Evolutionary conservation across 2,888 invertebrate species (phyloP), one percentile per base, ranked within the genome.

Genomic region (Aphidoletes aphidimyza): DNA sequence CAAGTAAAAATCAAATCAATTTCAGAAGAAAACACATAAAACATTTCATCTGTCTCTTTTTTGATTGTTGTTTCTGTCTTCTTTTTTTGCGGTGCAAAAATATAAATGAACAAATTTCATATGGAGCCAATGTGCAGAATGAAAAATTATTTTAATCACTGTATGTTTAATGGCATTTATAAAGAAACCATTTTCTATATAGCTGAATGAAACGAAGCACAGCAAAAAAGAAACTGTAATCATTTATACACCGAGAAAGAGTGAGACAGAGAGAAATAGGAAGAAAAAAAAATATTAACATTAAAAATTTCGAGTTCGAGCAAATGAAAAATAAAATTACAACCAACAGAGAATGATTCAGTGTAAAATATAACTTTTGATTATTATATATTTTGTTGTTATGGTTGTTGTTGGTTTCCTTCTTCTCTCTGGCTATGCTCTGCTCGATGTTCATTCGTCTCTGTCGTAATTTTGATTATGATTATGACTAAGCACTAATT

Each of bases 401-500:
- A 11, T n/a, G 30, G 26, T 26, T 14, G 30, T 54, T 54, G 22
- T 69, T 69, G 2, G 6, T 34, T 11, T 14, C 22, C 30, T 69
- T 34, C 30, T 22, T 22, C 54, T 26, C 11, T 5, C 54, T 22
- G n/a, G n/a, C n/a, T n/a, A n/a, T n/a, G n/a, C n/a, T n/a, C n/a
- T n/a, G n/a, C n/a, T n/a, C n/a, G n/a, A n/a, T n/a, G n/a, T 54
- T 54, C 26, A 19, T 54, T 54, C 54, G n/a, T 54, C 26, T 69
- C 17, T 30, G 69, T 69, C 69, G 69, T 69, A 30, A 69, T 69
- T 69, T 69, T 69, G 69, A 69, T 69, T 69, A 69, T 34, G 69
- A 69, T 69, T 69, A 69, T 69, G 69, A 69, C 69, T 69, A 30
- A 69, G 69, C 69, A 69, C 26, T 69, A 69, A 69, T 69, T 30